These are phyloP conservation scores for Drosophila funebris DNA, from an alignment of 1,140 invertebrate genomes.

Conservation along the genomic window DNA sequence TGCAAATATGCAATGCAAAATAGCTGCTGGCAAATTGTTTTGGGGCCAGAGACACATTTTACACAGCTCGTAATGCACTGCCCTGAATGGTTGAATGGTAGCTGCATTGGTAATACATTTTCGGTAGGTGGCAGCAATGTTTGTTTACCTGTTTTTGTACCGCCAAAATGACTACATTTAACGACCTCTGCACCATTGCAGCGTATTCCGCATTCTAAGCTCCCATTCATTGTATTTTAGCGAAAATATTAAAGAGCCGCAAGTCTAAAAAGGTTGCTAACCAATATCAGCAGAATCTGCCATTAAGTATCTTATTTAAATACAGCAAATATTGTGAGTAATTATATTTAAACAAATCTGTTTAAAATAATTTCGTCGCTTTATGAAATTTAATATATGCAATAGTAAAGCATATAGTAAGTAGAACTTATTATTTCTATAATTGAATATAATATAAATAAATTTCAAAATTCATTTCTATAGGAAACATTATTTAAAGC, in stretches of 20 bases:
- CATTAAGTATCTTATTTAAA: neutral
- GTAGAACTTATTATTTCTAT: no score
- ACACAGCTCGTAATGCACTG: constrained; percentile 42
- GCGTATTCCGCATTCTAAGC: neutral
- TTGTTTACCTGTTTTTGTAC: neutral
- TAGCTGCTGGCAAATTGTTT: constrained; percentile 55
- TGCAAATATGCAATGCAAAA: constrained; percentile 61
- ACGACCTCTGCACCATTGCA: neutral
- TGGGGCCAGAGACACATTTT: constrained; percentile 34
- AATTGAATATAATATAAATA: no score
- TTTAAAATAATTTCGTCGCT: no score
- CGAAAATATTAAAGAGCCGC: neutral
- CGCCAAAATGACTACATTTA: neutral
- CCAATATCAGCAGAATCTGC: neutral
- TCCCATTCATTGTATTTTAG: neutral
- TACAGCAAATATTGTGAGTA: neutral
- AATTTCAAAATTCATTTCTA: no score
- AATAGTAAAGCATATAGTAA: no score
- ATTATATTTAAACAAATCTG: neutral
- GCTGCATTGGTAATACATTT: constrained; percentile 6
- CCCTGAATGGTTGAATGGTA: neutral
- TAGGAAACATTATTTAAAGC: no score
- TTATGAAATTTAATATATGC: no score
- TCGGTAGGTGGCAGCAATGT: neutral
- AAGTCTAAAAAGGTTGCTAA: neutral